Evolutionary conservation across 2,113 vertebrate genomes (phyloP), one percentile per base, ranked within the genome.

Genomic region (Piliocolobus tephrosceles): DNA sequence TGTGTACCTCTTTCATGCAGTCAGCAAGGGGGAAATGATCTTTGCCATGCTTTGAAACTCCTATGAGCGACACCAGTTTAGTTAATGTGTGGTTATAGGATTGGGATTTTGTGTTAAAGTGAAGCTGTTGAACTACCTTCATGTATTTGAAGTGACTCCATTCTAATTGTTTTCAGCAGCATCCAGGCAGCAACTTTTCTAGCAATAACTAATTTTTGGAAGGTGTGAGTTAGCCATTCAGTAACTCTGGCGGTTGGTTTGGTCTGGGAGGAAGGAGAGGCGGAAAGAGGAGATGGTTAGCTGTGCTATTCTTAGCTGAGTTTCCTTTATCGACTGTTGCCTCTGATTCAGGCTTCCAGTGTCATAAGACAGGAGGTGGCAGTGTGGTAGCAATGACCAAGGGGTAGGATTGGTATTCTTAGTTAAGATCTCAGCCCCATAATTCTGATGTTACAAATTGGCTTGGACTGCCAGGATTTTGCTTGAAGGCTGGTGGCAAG

Each of bases 321-420:
- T 95, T 96, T 96, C 94, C 96, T 97, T 96, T 95, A 94, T 96
- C 8, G 0, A 91, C 70, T 90, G 47, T 87, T 93, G 91, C 38
- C 50, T 97, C 81, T 95, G 90, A 97, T 94, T 97, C 93, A 95
- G 79, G 89, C 82, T 97, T 93, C 47, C 45, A 93, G 96, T 97
- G 92, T 96, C 72, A 17, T 58, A 58, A 96, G 95, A 97, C 96
- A 94, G 97, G 96, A 98, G 97, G 92, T 97, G 98, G 96, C 97
- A 97, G 92, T 97, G 92, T 97, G 95, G 98, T 90, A 97, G 93
- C 96, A 92, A 90, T 96, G 96, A 96, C 97, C 80, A n/a, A 82
- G 14, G 83, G 32, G 40, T 61, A 18, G 83, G 45, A 23, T 38
- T 95, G 89, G 81, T 55, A 25, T 88, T 89, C 76, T 84, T 68